A percentile compares a stretch with the other conserved stretches of the same genome.
Evolutionary conservation across 2,888 invertebrate genomes (phyloP).

Genomic region (Allophyes oxyacanthae): DNA sequence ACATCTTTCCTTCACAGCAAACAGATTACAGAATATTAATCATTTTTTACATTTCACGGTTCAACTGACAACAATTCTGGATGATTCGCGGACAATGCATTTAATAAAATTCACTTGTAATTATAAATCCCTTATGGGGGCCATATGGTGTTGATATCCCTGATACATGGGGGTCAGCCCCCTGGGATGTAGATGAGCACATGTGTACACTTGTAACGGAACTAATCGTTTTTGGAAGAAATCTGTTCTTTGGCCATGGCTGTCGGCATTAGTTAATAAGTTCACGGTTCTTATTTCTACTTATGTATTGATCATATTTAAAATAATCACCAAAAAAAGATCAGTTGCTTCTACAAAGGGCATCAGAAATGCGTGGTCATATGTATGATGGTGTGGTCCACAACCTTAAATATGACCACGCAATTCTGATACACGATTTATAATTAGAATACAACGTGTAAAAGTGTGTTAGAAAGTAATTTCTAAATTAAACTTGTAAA

Average conservation of each 20-base stretch:
- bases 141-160: slow-evolving; percentile 82
- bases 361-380: too few relatives aligned
- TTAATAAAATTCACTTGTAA: slow-evolving; percentile 75
- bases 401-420: too few relatives aligned
- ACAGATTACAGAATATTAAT: slow-evolving; percentile 52
- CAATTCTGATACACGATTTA: too few relatives aligned
- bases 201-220: slow-evolving; percentile 82
- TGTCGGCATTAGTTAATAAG: slow-evolving; percentile 57
- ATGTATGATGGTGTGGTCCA: too few relatives aligned
- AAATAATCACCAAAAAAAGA: too few relatives aligned
- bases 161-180: slow-evolving; percentile 56
- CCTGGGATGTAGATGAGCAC: slow-evolving; percentile 64
- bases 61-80: slow-evolving; percentile 72
- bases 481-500: too few relatives aligned
- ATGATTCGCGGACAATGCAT: slow-evolving; percentile 64
- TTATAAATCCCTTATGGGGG: slow-evolving; percentile 74
- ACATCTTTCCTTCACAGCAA: slow-evolving; percentile 5
- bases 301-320: neutral
- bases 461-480: too few relatives aligned
- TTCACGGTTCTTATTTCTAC: slow-evolving; percentile 19
- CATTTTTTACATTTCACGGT: slow-evolving; percentile 77
- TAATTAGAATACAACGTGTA: too few relatives aligned
- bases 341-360: too few relatives aligned
- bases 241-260: slow-evolving; percentile 61
- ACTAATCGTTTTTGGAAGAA: slow-evolving; percentile 79